Evolutionary conservation across 2,888 invertebrate genomes (phyloP).

Genomic region (Acholoe squamosa): DNA sequence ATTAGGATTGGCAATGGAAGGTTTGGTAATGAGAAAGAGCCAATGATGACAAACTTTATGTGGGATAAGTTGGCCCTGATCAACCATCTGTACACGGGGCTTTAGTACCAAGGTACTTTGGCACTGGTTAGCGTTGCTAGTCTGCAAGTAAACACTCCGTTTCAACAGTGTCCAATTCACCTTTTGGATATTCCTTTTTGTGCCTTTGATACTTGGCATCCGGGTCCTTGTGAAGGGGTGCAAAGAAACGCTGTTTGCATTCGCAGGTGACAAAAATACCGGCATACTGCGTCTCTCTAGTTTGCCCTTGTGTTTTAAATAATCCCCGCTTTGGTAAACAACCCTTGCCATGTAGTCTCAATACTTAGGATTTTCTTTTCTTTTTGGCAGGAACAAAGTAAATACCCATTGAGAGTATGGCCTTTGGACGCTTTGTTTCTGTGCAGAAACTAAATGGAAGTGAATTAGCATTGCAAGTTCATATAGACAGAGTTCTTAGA

Average conservation of each 20-base stretch:
- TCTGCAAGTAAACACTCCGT: neutral
- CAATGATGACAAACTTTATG: neutral
- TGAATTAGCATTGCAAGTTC: conserved; percentile 1
- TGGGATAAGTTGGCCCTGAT: conserved; percentile 25
- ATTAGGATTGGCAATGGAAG: neutral
- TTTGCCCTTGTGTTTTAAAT: neutral
- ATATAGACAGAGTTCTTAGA: neutral
- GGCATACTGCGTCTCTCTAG: neutral
- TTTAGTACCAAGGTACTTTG: neutral
- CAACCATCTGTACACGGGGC: neutral
- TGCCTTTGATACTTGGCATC: conserved; percentile 24
- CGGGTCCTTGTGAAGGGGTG: neutral
- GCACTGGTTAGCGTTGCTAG: neutral
- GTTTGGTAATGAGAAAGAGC: neutral
- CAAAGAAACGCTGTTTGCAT: neutral
- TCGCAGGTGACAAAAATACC: neutral
- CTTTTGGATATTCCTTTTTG: neutral
- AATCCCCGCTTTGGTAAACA: neutral
- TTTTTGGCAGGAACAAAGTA: neutral
- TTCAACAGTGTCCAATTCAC: conserved; percentile 12
- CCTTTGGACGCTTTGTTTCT: neutral
- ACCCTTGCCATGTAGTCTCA: neutral
- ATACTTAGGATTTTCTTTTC: neutral
- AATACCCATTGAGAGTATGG: too few relatives aligned
- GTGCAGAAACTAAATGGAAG: neutral